A percentile compares a stretch with the other conserved stretches of the same genome.
phyloP scores from a whole-genome alignment of 2,797 vertebrate genomes.

The Coregonus suidteri region DNA sequence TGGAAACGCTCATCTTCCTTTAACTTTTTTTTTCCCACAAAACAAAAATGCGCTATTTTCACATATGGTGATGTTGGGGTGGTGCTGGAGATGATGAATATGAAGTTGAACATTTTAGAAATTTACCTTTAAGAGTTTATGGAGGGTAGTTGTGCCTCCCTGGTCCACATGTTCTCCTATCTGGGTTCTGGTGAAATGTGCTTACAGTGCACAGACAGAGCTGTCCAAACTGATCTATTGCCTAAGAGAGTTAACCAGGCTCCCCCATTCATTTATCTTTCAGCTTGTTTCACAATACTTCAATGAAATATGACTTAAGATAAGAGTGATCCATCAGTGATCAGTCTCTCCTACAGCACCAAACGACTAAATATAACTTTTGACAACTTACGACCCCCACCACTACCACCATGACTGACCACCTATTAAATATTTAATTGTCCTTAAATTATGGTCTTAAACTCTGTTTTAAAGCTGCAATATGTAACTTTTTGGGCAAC shows the following conservation, averaged over 20 bases:
- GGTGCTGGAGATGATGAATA: too few relatives aligned
- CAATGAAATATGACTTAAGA: constrained; percentile 70
- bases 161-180: constrained; percentile 13
- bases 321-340: constrained; percentile 40
- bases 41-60: too few relatives aligned
- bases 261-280: constrained; percentile 71
- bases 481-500: too few relatives aligned
- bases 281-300: constrained; percentile 57
- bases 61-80: too few relatives aligned
- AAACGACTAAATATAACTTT: constrained; percentile 69
- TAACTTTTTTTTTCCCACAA: too few relatives aligned
- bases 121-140: too few relatives aligned
- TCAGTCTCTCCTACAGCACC: constrained; percentile 45
- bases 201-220: constrained; percentile 61
- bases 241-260: constrained; percentile 56
- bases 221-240: constrained; percentile 65
- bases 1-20: too few relatives aligned
- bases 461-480: not conserved
- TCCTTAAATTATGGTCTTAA: constrained; percentile 32
- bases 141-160: too few relatives aligned
- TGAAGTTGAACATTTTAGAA: too few relatives aligned
- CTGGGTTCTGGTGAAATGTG: constrained; percentile 59
- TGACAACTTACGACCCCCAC: constrained; percentile 48
- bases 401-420: constrained; percentile 11
- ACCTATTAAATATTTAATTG: constrained; percentile 61